Percentiles rank a stretch among this genome's conserved stretches.
These are phyloP conservation scores for Bhutanitis thaidina DNA, from an alignment of 2,888 invertebrate species.

Conservation along the genomic window DNA sequence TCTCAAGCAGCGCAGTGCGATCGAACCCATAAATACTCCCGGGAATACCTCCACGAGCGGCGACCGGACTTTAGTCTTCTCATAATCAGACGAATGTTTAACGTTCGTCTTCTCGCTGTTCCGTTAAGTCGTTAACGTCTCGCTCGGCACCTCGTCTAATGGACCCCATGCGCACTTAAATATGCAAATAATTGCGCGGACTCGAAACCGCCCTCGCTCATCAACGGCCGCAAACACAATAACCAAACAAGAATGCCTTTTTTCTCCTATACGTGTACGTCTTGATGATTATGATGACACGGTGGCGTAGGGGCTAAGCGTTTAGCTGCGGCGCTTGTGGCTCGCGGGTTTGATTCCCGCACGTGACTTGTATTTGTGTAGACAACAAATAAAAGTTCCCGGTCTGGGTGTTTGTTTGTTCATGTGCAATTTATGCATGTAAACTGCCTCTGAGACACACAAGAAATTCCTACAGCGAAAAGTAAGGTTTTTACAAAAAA, in stretches of 20 bases:
- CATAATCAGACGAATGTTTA: slow-evolving; percentile 38
- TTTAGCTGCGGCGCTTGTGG: too few relatives aligned
- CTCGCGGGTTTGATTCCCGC: too few relatives aligned
- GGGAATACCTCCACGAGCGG: slow-evolving; percentile 19
- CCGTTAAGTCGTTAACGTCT: slow-evolving; percentile 43
- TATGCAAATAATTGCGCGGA: slow-evolving; percentile 42
- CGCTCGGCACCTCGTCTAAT: slow-evolving; percentile 51
- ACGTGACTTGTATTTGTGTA: too few relatives aligned
- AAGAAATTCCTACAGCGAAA: too few relatives aligned
- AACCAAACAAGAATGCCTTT: not conserved
- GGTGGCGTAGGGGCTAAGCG: too few relatives aligned
- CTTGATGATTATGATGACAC: too few relatives aligned
- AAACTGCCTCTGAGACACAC: too few relatives aligned
- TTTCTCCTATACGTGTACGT: not conserved
- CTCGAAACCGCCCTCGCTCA: not conserved
- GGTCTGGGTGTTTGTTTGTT: too few relatives aligned
- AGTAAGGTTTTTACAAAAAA: too few relatives aligned
- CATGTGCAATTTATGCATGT: too few relatives aligned
- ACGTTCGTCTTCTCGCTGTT: slow-evolving; percentile 27
- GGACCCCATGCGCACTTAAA: slow-evolving; percentile 35
- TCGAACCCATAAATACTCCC: slow-evolving; percentile 35
- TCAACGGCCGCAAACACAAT: not conserved
- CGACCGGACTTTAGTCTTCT: slow-evolving; percentile 26
- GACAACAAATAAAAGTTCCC: too few relatives aligned
- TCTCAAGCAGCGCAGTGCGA: slow-evolving; percentile 22